Conservation (phyloP, 2,113 vertebrate species). For the Muscicapa adusta region DNA sequence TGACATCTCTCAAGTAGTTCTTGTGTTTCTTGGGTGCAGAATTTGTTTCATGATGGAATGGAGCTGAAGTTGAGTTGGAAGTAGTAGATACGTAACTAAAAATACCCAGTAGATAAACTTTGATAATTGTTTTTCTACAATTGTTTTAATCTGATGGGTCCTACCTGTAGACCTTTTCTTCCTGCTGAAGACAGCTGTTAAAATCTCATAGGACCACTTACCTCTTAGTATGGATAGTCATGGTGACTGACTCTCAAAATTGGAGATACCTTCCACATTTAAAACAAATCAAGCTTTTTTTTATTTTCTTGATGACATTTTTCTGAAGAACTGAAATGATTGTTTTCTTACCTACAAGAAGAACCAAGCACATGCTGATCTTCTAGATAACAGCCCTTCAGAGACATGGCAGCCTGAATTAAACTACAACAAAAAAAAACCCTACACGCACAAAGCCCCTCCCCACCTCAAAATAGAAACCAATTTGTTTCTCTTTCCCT, state of each 20-base stretch:
- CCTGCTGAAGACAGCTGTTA: not conserved
- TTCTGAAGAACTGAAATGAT: not conserved
- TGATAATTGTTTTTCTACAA: not conserved
- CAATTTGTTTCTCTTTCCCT: not conserved
- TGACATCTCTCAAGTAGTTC: not conserved
- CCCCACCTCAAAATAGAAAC: not conserved
- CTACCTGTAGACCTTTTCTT: not conserved
- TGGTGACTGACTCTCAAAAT: not conserved
- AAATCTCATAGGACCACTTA: not conserved
- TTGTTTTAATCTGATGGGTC: not conserved
- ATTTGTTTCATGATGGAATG: not conserved
- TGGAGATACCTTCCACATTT: not conserved
- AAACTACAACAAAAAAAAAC: not conserved
- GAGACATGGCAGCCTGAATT: not conserved
- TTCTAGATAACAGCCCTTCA: not conserved
- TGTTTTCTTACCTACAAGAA: not conserved
- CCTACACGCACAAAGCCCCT: fast-evolving
- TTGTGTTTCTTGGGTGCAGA: not conserved
- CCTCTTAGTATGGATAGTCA: not conserved
- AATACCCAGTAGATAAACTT: not conserved
- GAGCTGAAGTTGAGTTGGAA: not conserved
- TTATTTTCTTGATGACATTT: not conserved
- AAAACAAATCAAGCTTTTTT: not conserved
- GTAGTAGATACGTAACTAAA: not conserved
- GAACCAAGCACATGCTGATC: not conserved